Evolutionary conservation across 1,140 invertebrate genomes (phyloP).

Genomic region (Chelonus insularis): DNA sequence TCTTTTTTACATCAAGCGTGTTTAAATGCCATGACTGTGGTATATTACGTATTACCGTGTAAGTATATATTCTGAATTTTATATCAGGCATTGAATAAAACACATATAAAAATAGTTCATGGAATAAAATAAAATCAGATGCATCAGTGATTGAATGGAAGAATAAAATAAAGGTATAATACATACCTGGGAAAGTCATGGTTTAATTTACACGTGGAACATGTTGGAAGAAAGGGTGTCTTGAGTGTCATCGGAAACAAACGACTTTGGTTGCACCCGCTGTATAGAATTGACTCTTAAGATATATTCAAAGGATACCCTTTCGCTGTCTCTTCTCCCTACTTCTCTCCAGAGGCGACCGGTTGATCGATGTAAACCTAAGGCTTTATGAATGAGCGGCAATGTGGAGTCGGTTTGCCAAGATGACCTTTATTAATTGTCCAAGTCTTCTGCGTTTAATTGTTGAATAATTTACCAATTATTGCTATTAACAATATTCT

Average conservation of each 20-base stretch:
- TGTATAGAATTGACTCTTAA: conserved; percentile 6
- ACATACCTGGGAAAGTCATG: background rate
- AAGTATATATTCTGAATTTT: no score
- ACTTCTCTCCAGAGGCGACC: conserved; percentile 3
- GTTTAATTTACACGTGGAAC: background rate
- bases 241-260: conserved; percentile 8
- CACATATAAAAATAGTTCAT: no score
- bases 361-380: conserved; percentile 18
- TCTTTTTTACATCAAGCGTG: background rate
- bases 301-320: background rate
- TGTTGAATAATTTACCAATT: conserved; percentile 2
- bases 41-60: no score
- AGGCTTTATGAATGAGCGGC: conserved; percentile 18
- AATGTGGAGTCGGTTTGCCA: conserved; percentile 6
- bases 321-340: background rate
- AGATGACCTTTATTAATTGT: conserved; percentile 10
- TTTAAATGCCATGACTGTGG: no score
- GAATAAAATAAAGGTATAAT: no score
- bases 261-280: conserved; percentile 9
- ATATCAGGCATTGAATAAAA: no score
- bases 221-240: background rate
- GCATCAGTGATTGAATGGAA: no score
- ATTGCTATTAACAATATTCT: background rate
- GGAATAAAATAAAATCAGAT: no score
- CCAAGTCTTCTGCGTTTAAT: background rate